Evolutionary conservation across 1,140 invertebrate genomes (phyloP).

Genomic region (Tenebrio molitor): DNA sequence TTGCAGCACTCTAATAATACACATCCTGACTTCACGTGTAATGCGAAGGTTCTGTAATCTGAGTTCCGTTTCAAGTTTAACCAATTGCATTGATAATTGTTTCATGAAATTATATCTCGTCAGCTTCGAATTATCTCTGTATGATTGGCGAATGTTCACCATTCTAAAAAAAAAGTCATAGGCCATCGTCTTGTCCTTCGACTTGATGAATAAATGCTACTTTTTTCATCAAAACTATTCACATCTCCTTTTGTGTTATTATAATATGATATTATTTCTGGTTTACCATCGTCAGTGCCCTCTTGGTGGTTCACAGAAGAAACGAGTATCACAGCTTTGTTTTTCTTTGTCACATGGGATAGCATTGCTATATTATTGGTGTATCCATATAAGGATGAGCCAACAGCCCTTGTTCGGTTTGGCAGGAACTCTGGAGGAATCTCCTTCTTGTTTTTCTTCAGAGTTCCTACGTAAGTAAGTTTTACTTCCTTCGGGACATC

Average conservation of each 20-base stretch:
- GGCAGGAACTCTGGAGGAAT: conserved; percentile 22
- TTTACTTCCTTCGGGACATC: conserved; percentile 40
- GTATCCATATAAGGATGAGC: too few relatives aligned
- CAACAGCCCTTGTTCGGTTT: too few relatives aligned
- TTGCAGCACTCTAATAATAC: too few relatives aligned
- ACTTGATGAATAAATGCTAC: background rate
- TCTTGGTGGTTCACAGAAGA: background rate
- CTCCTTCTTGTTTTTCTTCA: conserved; percentile 36
- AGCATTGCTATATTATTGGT: too few relatives aligned
- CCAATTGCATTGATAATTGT: too few relatives aligned
- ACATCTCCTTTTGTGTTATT: conserved; percentile 20
- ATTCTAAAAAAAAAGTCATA: conserved; percentile 12
- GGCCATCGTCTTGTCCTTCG: background rate
- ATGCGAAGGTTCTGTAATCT: too few relatives aligned
- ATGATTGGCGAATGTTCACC: conserved; percentile 1
- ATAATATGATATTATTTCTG: conserved; percentile 22
- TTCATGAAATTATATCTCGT: too few relatives aligned
- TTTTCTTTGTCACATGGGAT: too few relatives aligned
- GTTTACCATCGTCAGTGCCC: conserved; percentile 5
- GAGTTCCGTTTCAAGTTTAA: too few relatives aligned
- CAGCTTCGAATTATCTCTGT: too few relatives aligned
- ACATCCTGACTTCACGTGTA: too few relatives aligned
- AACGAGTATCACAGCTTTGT: too few relatives aligned
- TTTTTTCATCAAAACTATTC: conserved; percentile 2
- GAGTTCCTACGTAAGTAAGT: conserved; percentile 49